These are phyloP conservation scores for Jacana jacana DNA, from an alignment of 2,113 vertebrate genomes.

Conservation along the genomic window DNA sequence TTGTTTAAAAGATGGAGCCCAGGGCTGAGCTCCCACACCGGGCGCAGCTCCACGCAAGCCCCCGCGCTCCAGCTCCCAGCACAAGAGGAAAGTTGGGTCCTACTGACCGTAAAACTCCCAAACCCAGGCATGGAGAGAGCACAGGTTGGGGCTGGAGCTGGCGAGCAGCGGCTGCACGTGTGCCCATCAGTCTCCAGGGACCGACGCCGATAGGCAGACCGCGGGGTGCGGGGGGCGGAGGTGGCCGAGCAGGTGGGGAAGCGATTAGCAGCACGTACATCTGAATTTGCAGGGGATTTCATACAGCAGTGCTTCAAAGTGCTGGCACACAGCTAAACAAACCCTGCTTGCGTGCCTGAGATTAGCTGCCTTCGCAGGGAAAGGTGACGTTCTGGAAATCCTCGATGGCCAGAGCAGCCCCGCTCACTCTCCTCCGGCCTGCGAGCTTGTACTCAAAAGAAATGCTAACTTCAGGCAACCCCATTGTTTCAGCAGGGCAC, in stretches of 20 bases:
- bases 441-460: neutral
- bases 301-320: slow-evolving; percentile 57
- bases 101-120: slow-evolving; percentile 5
- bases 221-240: slow-evolving; percentile 19
- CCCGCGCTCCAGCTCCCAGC: slow-evolving; percentile 42
- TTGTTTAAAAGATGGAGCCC: neutral
- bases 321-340: slow-evolving; percentile 49
- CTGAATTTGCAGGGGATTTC: slow-evolving; percentile 70
- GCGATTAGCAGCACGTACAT: slow-evolving; percentile 65
- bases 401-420: neutral
- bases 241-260: slow-evolving; percentile 72
- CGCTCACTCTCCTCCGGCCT: neutral
- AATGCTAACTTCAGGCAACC: neutral
- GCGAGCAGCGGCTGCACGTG: slow-evolving; percentile 69
- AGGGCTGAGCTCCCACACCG: slow-evolving; percentile 8
- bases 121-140: slow-evolving; percentile 42
- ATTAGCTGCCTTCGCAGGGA: slow-evolving; percentile 46
- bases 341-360: slow-evolving; percentile 57
- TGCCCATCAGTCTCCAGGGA: slow-evolving; percentile 71
- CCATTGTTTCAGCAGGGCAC: neutral
- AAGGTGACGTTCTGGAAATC: slow-evolving; percentile 34
- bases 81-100: slow-evolving; percentile 36
- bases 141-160: slow-evolving; percentile 54
- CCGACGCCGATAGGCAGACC: slow-evolving; percentile 37
- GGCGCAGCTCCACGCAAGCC: slow-evolving; percentile 13